These are phyloP conservation scores for Gisinianus flammeolus DNA, from an alignment of 2,888 invertebrate genomes.

Conservation along the genomic window DNA sequence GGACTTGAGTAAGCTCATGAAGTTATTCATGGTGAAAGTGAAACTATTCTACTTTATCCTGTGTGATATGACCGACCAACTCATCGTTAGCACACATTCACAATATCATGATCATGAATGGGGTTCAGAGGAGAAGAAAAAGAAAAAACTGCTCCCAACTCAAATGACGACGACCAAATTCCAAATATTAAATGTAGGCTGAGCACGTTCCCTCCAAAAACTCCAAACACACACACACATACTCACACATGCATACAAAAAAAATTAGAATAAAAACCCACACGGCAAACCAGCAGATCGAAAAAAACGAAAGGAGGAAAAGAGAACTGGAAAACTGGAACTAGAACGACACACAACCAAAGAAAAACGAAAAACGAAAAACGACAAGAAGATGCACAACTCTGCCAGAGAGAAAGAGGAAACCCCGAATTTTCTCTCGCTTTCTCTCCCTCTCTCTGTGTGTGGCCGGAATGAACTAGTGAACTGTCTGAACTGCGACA, in stretches of 20 bases:
- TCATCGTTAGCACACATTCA: constrained; percentile 7
- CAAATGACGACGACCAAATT: too few species aligned
- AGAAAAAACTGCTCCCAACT: neutral
- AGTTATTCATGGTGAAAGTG: constrained; percentile 13
- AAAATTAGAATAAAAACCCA: neutral
- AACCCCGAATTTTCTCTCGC: neutral
- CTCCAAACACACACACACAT: too few species aligned
- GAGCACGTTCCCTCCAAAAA: constrained; percentile 8
- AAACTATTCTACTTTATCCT: neutral
- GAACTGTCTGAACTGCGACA: constrained; percentile 55
- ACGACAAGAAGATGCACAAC: neutral
- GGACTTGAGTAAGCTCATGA: neutral
- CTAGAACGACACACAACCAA: neutral
- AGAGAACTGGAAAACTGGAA: neutral
- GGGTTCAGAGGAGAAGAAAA: neutral
- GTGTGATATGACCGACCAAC: neutral
- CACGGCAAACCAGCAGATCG: neutral
- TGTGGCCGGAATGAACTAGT: constrained; percentile 48
- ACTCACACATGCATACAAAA: too few species aligned
- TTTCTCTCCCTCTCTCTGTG: neutral
- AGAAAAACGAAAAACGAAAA: too few species aligned
- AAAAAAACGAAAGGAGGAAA: neutral
- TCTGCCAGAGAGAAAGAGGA: neutral
- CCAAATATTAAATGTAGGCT: constrained; percentile 15
- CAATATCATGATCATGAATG: neutral